Percentiles rank a stretch among this genome's conserved stretches.
Conservation (phyloP, 2,113 vertebrate genomes). For the Mohoua ochrocephala region DNA sequence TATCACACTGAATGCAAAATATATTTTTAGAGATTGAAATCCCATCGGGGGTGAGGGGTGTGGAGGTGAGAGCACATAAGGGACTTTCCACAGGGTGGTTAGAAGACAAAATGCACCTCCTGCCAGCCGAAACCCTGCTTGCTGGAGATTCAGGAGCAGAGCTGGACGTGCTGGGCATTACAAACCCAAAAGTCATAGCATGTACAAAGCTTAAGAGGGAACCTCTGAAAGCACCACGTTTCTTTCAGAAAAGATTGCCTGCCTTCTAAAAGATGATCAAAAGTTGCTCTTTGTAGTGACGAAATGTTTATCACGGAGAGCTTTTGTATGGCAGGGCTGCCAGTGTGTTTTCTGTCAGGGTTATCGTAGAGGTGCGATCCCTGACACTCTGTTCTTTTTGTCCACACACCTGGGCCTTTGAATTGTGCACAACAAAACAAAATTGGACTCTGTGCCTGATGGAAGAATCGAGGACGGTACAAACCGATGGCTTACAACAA, state of each 20-base stretch:
- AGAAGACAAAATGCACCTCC: not conserved
- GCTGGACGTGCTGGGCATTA: not conserved
- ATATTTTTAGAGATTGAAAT: not conserved
- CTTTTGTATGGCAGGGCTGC: not conserved
- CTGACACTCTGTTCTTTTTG: not conserved
- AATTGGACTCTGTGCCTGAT: not conserved
- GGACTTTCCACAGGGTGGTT: not conserved
- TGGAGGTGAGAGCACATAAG: not conserved
- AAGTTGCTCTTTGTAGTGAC: not conserved
- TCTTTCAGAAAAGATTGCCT: not conserved
- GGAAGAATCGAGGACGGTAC: not conserved
- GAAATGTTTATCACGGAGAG: not conserved
- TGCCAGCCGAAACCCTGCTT: not conserved
- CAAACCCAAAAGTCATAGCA: not conserved
- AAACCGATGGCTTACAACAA: not conserved
- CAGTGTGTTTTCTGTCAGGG: not conserved
- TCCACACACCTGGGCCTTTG: not conserved
- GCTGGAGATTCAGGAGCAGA: not conserved
- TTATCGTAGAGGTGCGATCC: not conserved
- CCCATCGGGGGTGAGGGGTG: rapidly evolving
- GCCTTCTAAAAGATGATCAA: not conserved
- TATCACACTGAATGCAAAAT: not conserved
- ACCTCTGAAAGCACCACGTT: not conserved
- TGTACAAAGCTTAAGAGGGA: not conserved
- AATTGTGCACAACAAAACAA: not conserved